Percentiles rank a stretch among this genome's conserved stretches.
phyloP scores from a whole-genome alignment of 2,113 vertebrate genomes.

The Cebus imitator region DNA sequence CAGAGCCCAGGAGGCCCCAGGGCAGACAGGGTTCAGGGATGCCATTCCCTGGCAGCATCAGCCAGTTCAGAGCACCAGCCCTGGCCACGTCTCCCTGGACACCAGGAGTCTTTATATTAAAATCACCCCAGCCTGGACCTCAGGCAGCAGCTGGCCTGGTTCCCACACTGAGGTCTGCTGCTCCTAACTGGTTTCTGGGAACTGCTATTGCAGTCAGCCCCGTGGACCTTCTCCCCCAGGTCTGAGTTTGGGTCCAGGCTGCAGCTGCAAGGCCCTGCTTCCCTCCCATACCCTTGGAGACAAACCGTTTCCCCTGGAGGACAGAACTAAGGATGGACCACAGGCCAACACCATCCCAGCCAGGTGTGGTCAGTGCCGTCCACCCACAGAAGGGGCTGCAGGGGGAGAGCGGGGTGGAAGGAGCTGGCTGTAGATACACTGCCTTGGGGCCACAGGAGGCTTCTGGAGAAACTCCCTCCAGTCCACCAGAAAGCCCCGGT shows the following conservation, averaged over 20 bases:
- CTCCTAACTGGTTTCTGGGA: not conserved
- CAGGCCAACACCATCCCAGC: not conserved
- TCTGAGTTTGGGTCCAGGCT: not conserved
- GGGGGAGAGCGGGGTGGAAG: not conserved
- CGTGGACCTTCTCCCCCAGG: accelerated
- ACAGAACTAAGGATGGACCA: not conserved
- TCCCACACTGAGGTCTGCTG: not conserved
- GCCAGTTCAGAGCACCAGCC: not conserved
- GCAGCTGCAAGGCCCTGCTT: not conserved
- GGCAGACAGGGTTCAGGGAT: not conserved
- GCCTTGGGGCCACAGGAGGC: not conserved
- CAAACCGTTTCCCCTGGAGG: not conserved
- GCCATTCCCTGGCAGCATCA: not conserved
- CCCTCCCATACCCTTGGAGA: not conserved
- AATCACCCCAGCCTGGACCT: not conserved
- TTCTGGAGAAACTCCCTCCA: not conserved
- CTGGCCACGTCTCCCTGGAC: not conserved
- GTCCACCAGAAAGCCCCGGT: not conserved
- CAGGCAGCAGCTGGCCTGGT: not conserved
- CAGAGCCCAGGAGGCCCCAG: not conserved
- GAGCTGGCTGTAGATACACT: not conserved
- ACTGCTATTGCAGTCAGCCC: not conserved
- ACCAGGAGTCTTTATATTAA: not conserved
- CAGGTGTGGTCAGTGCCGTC: not conserved
- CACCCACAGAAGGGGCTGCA: not conserved